Base-by-base conservation (phyloP, 2,797 vertebrate genomes). In the Urocyon cinereoargenteus region DNA sequence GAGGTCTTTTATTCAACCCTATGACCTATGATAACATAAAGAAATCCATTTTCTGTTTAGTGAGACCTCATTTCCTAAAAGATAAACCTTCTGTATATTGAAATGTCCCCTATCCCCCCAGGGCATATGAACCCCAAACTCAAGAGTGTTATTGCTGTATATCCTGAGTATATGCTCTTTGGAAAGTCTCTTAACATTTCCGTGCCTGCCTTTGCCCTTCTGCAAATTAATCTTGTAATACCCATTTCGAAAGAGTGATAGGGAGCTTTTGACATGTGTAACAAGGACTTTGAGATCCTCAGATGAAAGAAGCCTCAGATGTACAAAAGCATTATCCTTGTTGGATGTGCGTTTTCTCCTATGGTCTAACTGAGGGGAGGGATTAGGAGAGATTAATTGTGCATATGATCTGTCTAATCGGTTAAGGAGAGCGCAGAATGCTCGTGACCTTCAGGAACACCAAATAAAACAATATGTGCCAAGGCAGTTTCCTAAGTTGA, bases 181-280 rank as follows among this genome's bases (percentile, higher is more conserved):
- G 57, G 64, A 97, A 97, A 96, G 61, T 93, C 88, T 97, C 40
- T 97, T 97, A 96, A 94, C 95, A 95, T 97, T 97, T 97, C 62
- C 0, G 0, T 49, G 86, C 64, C 94, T 95, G 88, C 36, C 59
- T 97, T 97, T 98, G 97, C 97, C 90, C 95, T 97, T 98, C 96
- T 96, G 83, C 89, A 98, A 97, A 98, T 97, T 98, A 98, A 98
- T 98, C 97, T 97, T 98, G 96, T 97, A 98, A 98, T 97, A 97
- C 86, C 88, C 97, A 96, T 96, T 98, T 96, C 0, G 28, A 92
- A 97, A 95, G 85, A 95, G 68, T 95, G 93, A 97, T 96, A 97
- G 97, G 90, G 94, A 97, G 96, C 94, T 97, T 98, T 97, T 94
- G 96, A 97, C 97, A 96, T 91, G 72, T 97, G 82, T 98, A 97